Evolutionary conservation across 1,140 invertebrate genomes (phyloP).

Genomic region (Drosophila cardini): DNA sequence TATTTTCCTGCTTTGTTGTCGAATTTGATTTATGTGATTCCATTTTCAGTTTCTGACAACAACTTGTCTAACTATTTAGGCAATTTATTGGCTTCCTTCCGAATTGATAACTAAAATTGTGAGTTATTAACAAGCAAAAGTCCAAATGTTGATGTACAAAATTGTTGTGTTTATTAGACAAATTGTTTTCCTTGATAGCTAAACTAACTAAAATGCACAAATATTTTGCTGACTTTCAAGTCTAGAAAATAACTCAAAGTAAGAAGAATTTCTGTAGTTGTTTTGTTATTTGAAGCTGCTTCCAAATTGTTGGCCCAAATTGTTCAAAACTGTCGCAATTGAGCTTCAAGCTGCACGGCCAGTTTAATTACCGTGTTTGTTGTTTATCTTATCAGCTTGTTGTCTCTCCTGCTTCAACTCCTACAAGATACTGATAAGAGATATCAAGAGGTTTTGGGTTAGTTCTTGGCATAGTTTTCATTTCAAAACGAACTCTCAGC

Average conservation of each 20-base stretch:
- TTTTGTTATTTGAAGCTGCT: neutral
- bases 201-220: neutral
- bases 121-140: neutral
- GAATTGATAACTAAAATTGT: constrained; percentile 1
- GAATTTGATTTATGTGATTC: neutral
- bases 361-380: constrained; percentile 31
- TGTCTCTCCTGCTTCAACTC: neutral
- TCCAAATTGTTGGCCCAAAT: neutral
- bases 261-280: neutral
- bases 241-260: neutral
- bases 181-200: constrained; percentile 33
- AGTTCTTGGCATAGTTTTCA: constrained; percentile 16
- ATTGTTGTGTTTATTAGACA: constrained; percentile 16
- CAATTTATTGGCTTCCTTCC: constrained; percentile 22
- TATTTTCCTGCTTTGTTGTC: constrained; percentile 2
- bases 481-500: constrained; percentile 24
- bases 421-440: constrained; percentile 14
- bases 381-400: constrained; percentile 25
- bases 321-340: constrained; percentile 19
- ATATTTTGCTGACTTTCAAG: neutral
- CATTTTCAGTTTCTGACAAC: neutral
- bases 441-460: neutral
- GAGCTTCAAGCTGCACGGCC: constrained; percentile 11
- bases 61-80: constrained; percentile 4
- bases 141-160: constrained; percentile 23